A percentile compares a stretch with the other conserved stretches of the same genome.
Conservation (phyloP, 2,113 vertebrate genomes). For the Miniopterus natalensis region DNA sequence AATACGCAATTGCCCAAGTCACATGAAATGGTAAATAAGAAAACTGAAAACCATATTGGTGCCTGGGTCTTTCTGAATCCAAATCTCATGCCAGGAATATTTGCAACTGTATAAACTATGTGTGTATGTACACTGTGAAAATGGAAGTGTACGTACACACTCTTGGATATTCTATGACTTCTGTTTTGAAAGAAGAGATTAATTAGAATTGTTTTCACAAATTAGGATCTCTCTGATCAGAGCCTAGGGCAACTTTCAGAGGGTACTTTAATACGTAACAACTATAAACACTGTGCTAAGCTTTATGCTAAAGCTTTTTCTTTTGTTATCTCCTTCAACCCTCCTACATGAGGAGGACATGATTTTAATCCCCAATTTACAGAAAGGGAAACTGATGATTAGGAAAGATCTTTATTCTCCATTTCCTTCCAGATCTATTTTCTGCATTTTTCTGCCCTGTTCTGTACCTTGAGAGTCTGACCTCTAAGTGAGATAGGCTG, state of each 20-base stretch:
- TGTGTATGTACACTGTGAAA: background rate
- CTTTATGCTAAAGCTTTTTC: background rate
- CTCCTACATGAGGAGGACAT: background rate
- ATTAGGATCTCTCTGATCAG: background rate
- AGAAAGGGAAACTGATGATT: background rate
- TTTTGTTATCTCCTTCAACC: background rate
- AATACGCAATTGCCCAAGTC: background rate
- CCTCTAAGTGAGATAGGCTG: background rate
- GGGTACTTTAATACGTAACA: background rate
- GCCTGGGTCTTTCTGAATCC: background rate
- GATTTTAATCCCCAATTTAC: background rate
- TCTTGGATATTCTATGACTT: background rate
- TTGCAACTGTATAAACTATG: background rate
- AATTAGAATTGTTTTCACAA: background rate
- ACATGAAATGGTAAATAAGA: background rate
- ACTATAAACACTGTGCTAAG: background rate
- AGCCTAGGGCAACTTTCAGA: background rate
- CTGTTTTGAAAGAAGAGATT: conserved; percentile 18
- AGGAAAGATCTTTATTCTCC: background rate
- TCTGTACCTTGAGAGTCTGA: background rate
- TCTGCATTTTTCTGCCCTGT: background rate
- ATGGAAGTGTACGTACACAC: background rate
- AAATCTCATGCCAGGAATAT: background rate
- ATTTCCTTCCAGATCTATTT: background rate
- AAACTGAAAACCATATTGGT: background rate